Evolutionary conservation across 2,113 vertebrate species (phyloP).

Genomic region (Atrichornis clamosus): DNA sequence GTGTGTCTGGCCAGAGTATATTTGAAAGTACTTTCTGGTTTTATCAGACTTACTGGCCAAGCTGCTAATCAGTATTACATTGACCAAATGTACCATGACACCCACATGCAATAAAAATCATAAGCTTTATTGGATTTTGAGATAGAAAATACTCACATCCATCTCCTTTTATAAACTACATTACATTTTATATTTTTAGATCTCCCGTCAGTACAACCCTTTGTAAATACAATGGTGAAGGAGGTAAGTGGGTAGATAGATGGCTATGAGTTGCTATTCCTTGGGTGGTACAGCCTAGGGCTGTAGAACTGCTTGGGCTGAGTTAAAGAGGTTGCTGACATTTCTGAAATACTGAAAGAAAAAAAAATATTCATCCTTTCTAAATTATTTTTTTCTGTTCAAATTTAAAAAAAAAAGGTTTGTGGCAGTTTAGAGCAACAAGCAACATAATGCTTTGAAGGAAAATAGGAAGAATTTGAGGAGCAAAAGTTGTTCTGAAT

Average conservation of each 20-base stretch:
- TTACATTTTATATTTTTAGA: background rate
- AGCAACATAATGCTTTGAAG: background rate
- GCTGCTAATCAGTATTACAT: slow-evolving; percentile 15
- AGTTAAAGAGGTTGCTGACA: background rate
- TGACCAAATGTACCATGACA: slow-evolving; percentile 39
- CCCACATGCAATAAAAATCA: slow-evolving; percentile 44
- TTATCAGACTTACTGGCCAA: slow-evolving; percentile 12
- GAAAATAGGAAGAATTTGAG: background rate
- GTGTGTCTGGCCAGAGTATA: background rate
- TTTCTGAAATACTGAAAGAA: background rate
- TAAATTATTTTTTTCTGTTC: background rate
- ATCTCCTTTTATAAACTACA: slow-evolving; percentile 26
- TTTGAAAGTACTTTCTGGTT: background rate
- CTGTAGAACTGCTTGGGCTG: background rate
- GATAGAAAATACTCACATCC: background rate
- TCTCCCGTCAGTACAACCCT: background rate
- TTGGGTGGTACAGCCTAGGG: slow-evolving; percentile 24
- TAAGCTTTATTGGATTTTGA: slow-evolving; percentile 61
- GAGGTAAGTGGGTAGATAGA: background rate
- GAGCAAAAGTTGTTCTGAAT: background rate
- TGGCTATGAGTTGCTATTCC: background rate
- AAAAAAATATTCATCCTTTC: background rate
- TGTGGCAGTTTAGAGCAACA: background rate
- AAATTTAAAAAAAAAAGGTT: background rate
- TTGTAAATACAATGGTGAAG: background rate